phyloP scores from a whole-genome alignment of 2,113 vertebrate species.

The Sinocyclocheilus anshuiensis region DNA sequence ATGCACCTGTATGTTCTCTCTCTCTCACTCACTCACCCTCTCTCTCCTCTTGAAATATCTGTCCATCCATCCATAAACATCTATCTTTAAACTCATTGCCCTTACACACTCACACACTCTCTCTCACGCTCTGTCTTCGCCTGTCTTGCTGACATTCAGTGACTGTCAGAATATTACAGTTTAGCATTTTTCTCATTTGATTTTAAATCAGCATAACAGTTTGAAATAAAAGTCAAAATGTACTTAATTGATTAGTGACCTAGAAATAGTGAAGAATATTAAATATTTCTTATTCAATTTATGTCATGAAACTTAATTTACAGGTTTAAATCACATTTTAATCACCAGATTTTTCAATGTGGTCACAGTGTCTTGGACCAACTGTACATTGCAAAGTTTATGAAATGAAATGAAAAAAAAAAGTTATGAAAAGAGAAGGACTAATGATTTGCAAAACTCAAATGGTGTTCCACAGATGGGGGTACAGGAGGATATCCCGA shows the following conservation, averaged over 20 bases:
- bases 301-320: too few species aligned
- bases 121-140: not conserved
- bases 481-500: slow-evolving; percentile 80
- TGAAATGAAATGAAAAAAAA: not conserved
- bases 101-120: slow-evolving; percentile 4
- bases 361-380: not conserved
- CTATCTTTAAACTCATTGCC: slow-evolving; percentile 34
- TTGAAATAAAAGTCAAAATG: not conserved
- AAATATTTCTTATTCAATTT: too few species aligned
- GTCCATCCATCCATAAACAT: slow-evolving; percentile 39
- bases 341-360: not conserved
- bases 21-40: slow-evolving; percentile 7
- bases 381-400: not conserved
- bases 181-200: not conserved
- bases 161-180: not conserved
- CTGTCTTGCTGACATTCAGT: not conserved
- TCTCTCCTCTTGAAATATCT: slow-evolving; percentile 19
- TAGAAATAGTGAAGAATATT: too few species aligned
- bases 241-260: too few species aligned
- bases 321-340: too few species aligned
- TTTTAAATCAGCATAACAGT: not conserved
- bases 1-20: slow-evolving; percentile 41
- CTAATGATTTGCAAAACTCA: slow-evolving; percentile 12
- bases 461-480: slow-evolving; percentile 67
- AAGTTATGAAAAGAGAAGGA: not conserved